Evolutionary conservation across 2,888 invertebrate genomes (phyloP), one percentile per base, ranked within the genome.

Genomic region (Drosophila mulleri): DNA sequence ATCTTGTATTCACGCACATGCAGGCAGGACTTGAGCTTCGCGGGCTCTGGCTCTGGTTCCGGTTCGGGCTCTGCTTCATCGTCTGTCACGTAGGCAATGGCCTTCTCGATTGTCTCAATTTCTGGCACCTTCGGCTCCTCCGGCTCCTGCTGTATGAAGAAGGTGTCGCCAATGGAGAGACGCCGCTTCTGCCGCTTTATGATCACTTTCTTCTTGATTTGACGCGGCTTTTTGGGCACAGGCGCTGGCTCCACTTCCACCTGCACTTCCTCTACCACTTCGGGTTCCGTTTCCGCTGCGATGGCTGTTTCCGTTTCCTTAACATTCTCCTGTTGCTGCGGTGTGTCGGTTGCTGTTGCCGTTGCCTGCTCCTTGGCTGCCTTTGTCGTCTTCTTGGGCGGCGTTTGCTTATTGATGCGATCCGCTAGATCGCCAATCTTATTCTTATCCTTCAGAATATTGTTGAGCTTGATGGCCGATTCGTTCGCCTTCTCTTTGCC

Each of bases 151-250:
- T 81, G 83, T 62, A 88, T 87, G 58, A 91, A 89, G 67, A 92
- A 91, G 35, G 80, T 86, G 37, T 91, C 92, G 53, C 91, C 88
- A 11, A 89, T 83, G 20, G 92, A 93, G 11, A 93, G 89, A 65
- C 89, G 89, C 1, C 93, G 92, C 61, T 92, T 91, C 32, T 92
- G 84, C 12, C 92, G 84, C 58, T 91, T 92, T 9, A 93, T 93
- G 12, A 93, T 92, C 3, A 93, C 92, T 74, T 92, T 92, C 82
- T 91, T 91, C 75, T 92, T 92, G 3, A 91, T 80, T 66, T 85
- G 91, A 9, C 90, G 84, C 37, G 88, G 88, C 47, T 91, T 91
- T 57, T 91, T 92, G 9, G 80, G 72, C 8, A 45, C 59, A 2
- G 80, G 44, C 45, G 77, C 53, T 2, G 66, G 60, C 37, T 62